Conservation (phyloP, 2,888 invertebrate genomes). For the Nemotelus nigrinus region DNA sequence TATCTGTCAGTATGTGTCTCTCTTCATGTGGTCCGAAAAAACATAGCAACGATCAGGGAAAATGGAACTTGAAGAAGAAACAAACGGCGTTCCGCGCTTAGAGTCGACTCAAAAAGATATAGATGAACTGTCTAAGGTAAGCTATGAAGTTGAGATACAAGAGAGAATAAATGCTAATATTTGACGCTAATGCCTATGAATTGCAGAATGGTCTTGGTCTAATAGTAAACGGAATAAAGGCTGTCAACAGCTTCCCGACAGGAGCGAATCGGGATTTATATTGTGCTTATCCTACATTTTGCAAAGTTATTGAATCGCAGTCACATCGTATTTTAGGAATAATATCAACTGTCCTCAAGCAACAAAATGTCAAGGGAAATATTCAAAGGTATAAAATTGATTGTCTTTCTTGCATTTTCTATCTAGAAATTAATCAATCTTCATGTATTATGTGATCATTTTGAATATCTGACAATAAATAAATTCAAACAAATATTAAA, state of each 20-base stretch:
- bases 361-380: slow-evolving; percentile 69
- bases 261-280: slow-evolving; percentile 79
- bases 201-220: slow-evolving; percentile 73
- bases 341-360: slow-evolving; percentile 68
- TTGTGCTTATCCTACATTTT: slow-evolving; percentile 80
- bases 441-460: too few relatives aligned
- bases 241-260: slow-evolving; percentile 77
- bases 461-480: too few relatives aligned
- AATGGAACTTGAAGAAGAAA: too few relatives aligned
- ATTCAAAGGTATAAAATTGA: slow-evolving; percentile 63
- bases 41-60: too few relatives aligned
- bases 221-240: slow-evolving; percentile 75
- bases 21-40: too few relatives aligned
- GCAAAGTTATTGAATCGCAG: slow-evolving; percentile 72
- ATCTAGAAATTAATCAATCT: too few relatives aligned
- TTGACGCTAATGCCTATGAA: not conserved
- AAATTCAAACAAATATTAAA: too few relatives aligned
- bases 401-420: too few relatives aligned
- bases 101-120: not conserved
- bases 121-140: slow-evolving; percentile 33
- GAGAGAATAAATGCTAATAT: too few relatives aligned
- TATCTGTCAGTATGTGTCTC: too few relatives aligned
- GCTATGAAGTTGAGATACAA: not conserved
- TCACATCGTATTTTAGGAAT: slow-evolving; percentile 72
- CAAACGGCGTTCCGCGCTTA: too few relatives aligned